Evolutionary conservation across 2,888 invertebrate genomes (phyloP).

Genomic region (Xiphydria camelus): DNA sequence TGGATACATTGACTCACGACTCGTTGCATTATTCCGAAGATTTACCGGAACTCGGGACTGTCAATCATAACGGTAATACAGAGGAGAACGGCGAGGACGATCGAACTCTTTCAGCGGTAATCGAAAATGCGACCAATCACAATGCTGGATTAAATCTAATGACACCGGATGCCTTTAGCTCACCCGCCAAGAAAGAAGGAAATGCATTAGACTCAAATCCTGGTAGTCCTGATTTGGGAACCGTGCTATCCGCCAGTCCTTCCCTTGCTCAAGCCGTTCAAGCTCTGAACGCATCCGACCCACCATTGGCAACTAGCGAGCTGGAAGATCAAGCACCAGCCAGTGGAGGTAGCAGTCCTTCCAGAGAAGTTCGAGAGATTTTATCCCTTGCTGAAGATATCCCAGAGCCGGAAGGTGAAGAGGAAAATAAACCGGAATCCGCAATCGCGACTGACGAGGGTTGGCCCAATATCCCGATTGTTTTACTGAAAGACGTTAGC

Average conservation of each 20-base stretch:
- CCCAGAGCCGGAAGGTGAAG: constrained; percentile 37
- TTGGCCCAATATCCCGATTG: constrained; percentile 58
- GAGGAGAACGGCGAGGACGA: constrained; percentile 46
- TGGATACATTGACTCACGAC: constrained; percentile 48
- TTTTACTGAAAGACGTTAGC: constrained; percentile 50
- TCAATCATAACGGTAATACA: constrained; percentile 47
- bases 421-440: constrained; percentile 35
- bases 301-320: constrained; percentile 43
- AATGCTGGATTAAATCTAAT: constrained; percentile 70
- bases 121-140: constrained; percentile 45
- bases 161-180: constrained; percentile 85
- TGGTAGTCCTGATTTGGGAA: constrained; percentile 46
- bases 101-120: constrained; percentile 48
- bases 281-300: constrained; percentile 42
- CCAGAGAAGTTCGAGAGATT: constrained; percentile 87
- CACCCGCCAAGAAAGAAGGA: constrained; percentile 61
- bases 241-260: constrained; percentile 44
- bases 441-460: constrained; percentile 41
- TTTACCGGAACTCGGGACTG: constrained; percentile 38
- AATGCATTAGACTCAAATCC: constrained; percentile 50
- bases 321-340: constrained; percentile 57
- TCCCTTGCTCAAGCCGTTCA: constrained; percentile 48
- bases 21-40: constrained; percentile 48
- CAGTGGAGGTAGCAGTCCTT: constrained; percentile 87
- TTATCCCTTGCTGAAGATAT: constrained; percentile 68